Percentiles rank a stretch among this genome's conserved stretches.
Evolutionary conservation across 2,113 vertebrate species (phyloP).

Genomic region (Synchiropus splendidus): DNA sequence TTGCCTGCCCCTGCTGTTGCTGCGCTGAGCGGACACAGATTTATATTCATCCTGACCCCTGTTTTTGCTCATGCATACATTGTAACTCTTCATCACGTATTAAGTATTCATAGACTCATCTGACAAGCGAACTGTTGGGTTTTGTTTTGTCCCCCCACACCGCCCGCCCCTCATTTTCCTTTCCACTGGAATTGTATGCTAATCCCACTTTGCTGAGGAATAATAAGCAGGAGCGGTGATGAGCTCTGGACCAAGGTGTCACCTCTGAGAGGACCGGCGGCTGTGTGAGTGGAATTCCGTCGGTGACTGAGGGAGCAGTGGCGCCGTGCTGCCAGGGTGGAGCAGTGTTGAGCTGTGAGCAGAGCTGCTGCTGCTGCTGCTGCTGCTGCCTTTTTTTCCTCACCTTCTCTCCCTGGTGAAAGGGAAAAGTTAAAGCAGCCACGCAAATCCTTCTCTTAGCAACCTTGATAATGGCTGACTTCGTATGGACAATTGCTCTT

Average conservation of each 20-base stretch:
- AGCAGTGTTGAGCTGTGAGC: conserved; percentile 34
- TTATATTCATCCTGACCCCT: conserved; percentile 4
- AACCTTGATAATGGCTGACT: conserved; percentile 51
- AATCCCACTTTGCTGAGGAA: conserved; percentile 24
- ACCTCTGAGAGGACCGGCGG: conserved; percentile 6
- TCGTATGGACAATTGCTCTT: conserved; percentile 33
- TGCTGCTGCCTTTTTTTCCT: too few relatives aligned
- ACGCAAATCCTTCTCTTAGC: conserved; percentile 38
- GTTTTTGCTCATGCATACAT: conserved; percentile 2
- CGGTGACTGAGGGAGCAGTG: neutral
- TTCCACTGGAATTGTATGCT: conserved; percentile 22
- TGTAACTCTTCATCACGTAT: conserved; percentile 11
- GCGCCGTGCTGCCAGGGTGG: conserved; percentile 11
- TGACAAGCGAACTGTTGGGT: conserved; percentile 11
- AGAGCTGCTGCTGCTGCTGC: too few relatives aligned
- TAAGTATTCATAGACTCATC: conserved; percentile 24
- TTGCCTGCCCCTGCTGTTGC: neutral
- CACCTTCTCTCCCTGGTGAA: too few relatives aligned
- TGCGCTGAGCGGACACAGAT: conserved; percentile 6
- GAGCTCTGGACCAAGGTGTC: conserved; percentile 23
- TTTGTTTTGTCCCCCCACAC: neutral
- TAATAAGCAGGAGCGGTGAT: conserved; percentile 25
- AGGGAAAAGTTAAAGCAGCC: neutral
- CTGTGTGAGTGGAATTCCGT: conserved; percentile 9
- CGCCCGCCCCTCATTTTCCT: neutral